Evolutionary conservation across 2,797 vertebrate species (phyloP), one percentile per base, ranked within the genome.

Genomic region (Otus scops): DNA sequence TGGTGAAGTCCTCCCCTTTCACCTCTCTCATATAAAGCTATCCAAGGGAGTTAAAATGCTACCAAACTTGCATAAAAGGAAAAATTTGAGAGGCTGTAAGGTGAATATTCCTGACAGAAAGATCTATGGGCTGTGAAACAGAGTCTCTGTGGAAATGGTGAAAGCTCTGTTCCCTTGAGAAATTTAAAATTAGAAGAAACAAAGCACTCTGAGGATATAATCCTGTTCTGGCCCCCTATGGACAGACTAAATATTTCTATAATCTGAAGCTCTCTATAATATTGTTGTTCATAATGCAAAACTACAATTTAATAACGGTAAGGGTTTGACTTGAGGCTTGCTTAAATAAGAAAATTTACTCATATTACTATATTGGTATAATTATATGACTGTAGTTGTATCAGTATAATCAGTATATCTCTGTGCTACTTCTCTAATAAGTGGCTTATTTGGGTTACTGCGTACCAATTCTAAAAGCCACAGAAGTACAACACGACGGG

Each of bases 1-100:
- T 95, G 79, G 69, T 96, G 85, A 97, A 93, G 96, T 96, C 86
- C 61, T 34, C 90, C 85, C 92, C 89, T 93, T 97, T 97, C 93
- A 95, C 85, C 64, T 92, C 60, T 95, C 79, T 96, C 78, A 94
- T 89, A 97, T 94, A 97, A 97, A 97, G 93, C 94, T 94, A 97
- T 91, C 86, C 94, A 95, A 93, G 94, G 92, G 76, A 97, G 87
- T 91, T 93, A 94, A 97, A 97, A 95, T 68, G 85, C 61, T 95
- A 96, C 93, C 27, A 82, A 97, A 98, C 96, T 97, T 96, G 21
- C 94, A 93, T 17, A 75, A 85, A 89, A 87, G 38, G 78, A 81
- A 94, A 78, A 91, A 90, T 45, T 20, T 77, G 93, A 86, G 39
- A 65, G 60, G 70, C 68, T 59, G 70, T 70, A 89, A 95, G 70